A percentile compares a stretch with the other conserved stretches of the same genome.
These are phyloP conservation scores for Neosilurus mollespiculum DNA, from an alignment of 2,797 vertebrate species.

Conservation along the genomic window DNA sequence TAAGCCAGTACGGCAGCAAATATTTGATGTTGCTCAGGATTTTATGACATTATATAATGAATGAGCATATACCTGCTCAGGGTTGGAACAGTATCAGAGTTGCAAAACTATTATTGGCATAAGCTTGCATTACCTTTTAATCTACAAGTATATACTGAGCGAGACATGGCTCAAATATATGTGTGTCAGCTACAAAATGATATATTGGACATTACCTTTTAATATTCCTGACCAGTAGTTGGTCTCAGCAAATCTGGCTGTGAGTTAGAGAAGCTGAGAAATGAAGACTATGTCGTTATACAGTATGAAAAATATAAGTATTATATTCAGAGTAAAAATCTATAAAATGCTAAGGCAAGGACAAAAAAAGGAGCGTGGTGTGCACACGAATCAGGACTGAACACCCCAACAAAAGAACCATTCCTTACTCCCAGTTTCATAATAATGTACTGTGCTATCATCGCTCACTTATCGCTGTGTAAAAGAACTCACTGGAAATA, in stretches of 20 bases:
- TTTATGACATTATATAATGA: background rate
- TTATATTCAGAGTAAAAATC: background rate
- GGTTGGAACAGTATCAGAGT: background rate
- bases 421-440: slow-evolving; percentile 21
- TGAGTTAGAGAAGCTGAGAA: background rate
- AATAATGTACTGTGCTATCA: slow-evolving; percentile 26
- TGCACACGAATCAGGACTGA: background rate
- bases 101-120: background rate
- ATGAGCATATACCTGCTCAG: background rate
- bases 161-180: background rate
- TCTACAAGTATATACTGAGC: background rate
- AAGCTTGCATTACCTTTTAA: background rate
- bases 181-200: background rate
- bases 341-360: background rate
- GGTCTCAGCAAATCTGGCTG: background rate
- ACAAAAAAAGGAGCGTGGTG: background rate
- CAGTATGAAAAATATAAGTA: background rate
- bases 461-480: background rate
- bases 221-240: background rate
- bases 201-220: background rate
- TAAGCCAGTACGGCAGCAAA: background rate
- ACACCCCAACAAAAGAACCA: background rate
- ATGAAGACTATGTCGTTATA: background rate
- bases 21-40: background rate
- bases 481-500: background rate